Evolutionary conservation across 2,888 invertebrate genomes (phyloP).

Genomic region (Idaea aversata): DNA sequence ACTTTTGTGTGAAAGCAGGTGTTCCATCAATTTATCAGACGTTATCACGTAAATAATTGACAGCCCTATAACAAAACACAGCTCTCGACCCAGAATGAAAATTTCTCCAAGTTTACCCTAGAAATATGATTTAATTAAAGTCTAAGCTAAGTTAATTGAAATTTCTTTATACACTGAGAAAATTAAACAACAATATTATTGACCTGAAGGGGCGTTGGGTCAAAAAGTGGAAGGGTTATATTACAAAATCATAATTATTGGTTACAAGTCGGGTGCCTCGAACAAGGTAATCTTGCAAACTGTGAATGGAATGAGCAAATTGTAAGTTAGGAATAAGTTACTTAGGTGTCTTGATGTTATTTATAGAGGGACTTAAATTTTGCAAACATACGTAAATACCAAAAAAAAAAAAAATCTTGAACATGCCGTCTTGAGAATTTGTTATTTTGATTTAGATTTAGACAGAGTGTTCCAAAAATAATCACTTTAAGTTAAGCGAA

Average conservation of each 20-base stretch:
- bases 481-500: no score
- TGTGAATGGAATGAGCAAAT: slow-evolving; percentile 10
- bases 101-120: slow-evolving; percentile 45
- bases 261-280: slow-evolving; percentile 25
- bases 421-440: no score
- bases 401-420: no score
- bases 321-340: slow-evolving; percentile 1
- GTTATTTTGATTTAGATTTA: no score
- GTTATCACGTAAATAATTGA: no score
- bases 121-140: slow-evolving; percentile 74
- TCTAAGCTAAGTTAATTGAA: slow-evolving; percentile 67
- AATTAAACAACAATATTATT: slow-evolving; percentile 58
- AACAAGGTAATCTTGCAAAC: slow-evolving; percentile 29
- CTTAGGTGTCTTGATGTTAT: not conserved
- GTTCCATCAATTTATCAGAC: no score
- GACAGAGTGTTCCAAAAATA: no score
- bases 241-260: slow-evolving; percentile 45
- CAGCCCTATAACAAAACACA: slow-evolving; percentile 50
- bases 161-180: slow-evolving; percentile 62
- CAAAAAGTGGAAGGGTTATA: slow-evolving; percentile 36
- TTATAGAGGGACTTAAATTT: no score
- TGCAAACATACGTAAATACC: no score
- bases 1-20: no score
- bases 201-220: slow-evolving; percentile 48
- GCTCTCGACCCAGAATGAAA: slow-evolving; percentile 45